Conservation (phyloP, 2,113 vertebrate genomes). For the Marcusenius ussheri region DNA sequence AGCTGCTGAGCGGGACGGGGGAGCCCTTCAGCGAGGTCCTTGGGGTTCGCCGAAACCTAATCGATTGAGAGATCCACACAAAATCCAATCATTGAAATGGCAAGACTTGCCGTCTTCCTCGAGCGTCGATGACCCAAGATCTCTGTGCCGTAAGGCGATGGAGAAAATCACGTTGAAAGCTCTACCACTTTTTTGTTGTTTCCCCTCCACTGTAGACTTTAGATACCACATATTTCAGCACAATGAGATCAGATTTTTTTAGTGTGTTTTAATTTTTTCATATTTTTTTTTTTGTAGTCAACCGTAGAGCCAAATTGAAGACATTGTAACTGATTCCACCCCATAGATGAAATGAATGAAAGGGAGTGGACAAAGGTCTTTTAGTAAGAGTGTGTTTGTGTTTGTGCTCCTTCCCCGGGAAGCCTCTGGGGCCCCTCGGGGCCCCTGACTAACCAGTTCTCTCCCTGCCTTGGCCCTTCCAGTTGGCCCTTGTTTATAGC, state of each 20-base stretch:
- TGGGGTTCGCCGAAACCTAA: conserved; percentile 57
- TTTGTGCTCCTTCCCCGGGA: not conserved
- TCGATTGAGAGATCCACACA: conserved; percentile 57
- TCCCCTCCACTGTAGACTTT: not conserved
- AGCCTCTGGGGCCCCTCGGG: not conserved
- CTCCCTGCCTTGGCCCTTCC: not conserved
- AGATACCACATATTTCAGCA: not conserved
- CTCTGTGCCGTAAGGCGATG: conserved; percentile 41
- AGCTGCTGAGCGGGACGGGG: conserved; percentile 6
- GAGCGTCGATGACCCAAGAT: conserved; percentile 53
- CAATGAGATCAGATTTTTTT: not conserved
- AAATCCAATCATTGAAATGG: conserved; percentile 64
- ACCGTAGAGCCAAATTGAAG: not conserved
- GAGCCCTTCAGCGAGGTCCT: conserved; percentile 7
- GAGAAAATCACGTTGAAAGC: conserved; percentile 52
- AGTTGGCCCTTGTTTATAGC: not conserved
- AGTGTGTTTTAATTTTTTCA: not conserved
- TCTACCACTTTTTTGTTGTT: conserved; percentile 21
- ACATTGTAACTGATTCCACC: not conserved
- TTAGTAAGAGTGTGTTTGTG: not conserved
- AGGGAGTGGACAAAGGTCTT: not conserved
- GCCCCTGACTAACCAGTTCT: not conserved
- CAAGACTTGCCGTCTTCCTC: conserved; percentile 44
- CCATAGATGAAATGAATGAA: not conserved
- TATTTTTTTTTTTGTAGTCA: not conserved